Base-by-base conservation (phyloP, 2,113 vertebrate genomes). In the Pelobates fuscus region DNA sequence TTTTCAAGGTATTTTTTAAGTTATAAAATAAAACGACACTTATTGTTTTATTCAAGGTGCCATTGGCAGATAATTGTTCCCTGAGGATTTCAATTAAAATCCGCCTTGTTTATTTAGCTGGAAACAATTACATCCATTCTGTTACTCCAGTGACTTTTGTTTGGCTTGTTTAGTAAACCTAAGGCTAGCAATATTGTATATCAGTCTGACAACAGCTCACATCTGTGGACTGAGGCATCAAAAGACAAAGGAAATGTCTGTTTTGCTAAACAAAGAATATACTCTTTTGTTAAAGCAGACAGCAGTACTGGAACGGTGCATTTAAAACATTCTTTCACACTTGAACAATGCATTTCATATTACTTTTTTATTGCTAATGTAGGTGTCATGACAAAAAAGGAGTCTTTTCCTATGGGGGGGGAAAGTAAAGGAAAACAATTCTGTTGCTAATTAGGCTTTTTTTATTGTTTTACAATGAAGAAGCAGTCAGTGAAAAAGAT, bases 21-120 rank as follows among this genome's bases (percentile, higher is more conserved):
- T 32, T 60, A 26, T 44, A 77, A 67, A 68, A 61, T 32, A 25
- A 68, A n/a, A 44, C 37, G 55, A 61, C 5, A 2, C 12, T 59
- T 61, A 61, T 68, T 77, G 57, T 61, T 68, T 65, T 61, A 37
- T 41, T 52, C 73, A 77, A 77, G 64, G 73, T 76, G 73, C 73
- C 64, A 76, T n/a, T 30, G 55, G 65, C 57, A 68, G 73, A 77
- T 77, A 77, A 68, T 77, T 77, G 67, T 68, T 77, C 64, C 65
- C 65, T 24, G n/a, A 21, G 27, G 55, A 61, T 61, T 77, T 68
- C 41, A 77, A 61, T 77, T 76, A 76, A 67, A 67, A 67, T 46
- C 58, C 49, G 55, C 41, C 64, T 23, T 76, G 64, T 76, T 76
- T 64, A 76, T 76, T 76, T 68, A 61, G 73, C 73, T 52, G 65